Evolutionary conservation across 2,113 vertebrate species (phyloP).

Genomic region (Semnornis frantzii): DNA sequence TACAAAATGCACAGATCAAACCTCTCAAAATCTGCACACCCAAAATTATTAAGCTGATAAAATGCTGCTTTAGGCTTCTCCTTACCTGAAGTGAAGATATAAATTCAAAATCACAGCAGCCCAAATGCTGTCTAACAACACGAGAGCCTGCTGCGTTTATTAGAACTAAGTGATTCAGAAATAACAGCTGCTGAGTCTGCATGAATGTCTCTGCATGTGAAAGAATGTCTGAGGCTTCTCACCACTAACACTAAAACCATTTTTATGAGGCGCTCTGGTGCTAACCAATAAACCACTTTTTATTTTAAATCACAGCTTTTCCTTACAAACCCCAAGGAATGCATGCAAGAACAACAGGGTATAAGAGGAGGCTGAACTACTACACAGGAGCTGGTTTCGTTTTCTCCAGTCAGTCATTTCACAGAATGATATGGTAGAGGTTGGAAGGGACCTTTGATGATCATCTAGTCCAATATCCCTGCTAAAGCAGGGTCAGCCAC

Average conservation of each 20-base stretch:
- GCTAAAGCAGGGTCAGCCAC: not conserved
- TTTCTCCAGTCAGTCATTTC: not conserved
- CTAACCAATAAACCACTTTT: not conserved
- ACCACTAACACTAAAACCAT: constrained; percentile 24
- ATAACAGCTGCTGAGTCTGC: constrained; percentile 46
- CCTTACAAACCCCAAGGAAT: constrained; percentile 22
- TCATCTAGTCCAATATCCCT: not conserved
- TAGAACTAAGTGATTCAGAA: constrained; percentile 44
- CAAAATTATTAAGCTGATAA: not conserved
- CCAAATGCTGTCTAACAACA: not conserved
- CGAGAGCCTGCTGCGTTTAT: constrained; percentile 32
- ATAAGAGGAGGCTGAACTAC: not conserved
- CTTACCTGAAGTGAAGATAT: not conserved
- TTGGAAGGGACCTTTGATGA: not conserved
- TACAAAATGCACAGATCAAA: not conserved
- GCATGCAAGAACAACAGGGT: not conserved
- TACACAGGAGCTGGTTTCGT: not conserved
- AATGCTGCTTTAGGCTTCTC: not conserved
- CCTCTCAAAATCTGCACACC: not conserved
- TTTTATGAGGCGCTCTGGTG: constrained; percentile 53
- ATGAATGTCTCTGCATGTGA: not conserved
- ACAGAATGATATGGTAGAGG: not conserved
- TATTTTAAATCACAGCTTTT: not conserved
- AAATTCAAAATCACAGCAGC: constrained; percentile 40
- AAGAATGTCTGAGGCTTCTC: not conserved